Conservation (phyloP, 30 jellyfish, hydroid and myxozoan species). For the Chrysaora quinquecirrha region DNA sequence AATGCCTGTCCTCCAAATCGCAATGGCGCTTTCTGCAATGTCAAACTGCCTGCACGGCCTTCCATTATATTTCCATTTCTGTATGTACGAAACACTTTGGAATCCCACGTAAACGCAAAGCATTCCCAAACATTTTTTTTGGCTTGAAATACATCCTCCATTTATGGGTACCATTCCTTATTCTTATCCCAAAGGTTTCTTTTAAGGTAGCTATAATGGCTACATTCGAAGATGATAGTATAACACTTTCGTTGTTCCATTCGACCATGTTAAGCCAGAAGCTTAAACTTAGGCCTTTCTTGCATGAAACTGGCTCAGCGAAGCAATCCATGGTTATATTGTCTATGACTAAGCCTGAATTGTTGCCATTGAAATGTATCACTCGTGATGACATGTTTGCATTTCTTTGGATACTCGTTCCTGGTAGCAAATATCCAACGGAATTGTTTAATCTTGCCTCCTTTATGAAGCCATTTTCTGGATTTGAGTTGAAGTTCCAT, state of each 20-base stretch:
- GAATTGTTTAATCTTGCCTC: slow-evolving; percentile 16
- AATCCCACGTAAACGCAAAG: slow-evolving; percentile 39
- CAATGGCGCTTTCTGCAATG: too few relatives aligned
- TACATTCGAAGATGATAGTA: slow-evolving; percentile 35
- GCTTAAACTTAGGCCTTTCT: slow-evolving; percentile 33
- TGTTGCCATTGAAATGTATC: slow-evolving; percentile 33
- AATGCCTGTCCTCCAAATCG: slow-evolving; percentile 13
- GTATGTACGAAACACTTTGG: neutral
- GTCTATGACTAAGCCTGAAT: slow-evolving; percentile 30
- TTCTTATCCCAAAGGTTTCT: slow-evolving; percentile 6
- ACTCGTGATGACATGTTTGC: neutral
- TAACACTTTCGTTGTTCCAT: slow-evolving; percentile 1
- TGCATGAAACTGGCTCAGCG: slow-evolving; percentile 18
- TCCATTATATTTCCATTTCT: neutral
- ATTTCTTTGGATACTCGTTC: slow-evolving; percentile 7
- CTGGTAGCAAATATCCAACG: slow-evolving; percentile 18
- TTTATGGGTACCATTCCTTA: slow-evolving; percentile 51
- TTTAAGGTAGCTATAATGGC: neutral
- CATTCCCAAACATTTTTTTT: slow-evolving; percentile 32
- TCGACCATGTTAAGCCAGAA: slow-evolving; percentile 18
- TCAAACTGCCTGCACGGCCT: too few relatives aligned
- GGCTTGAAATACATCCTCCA: slow-evolving; percentile 11
- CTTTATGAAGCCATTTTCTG: slow-evolving; percentile 13
- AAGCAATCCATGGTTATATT: slow-evolving; percentile 34
- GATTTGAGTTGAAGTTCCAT: slow-evolving; percentile 26